Base-by-base conservation (phyloP, 2,113 vertebrate species). In the Rhynchopsitta pachyrhyncha region DNA sequence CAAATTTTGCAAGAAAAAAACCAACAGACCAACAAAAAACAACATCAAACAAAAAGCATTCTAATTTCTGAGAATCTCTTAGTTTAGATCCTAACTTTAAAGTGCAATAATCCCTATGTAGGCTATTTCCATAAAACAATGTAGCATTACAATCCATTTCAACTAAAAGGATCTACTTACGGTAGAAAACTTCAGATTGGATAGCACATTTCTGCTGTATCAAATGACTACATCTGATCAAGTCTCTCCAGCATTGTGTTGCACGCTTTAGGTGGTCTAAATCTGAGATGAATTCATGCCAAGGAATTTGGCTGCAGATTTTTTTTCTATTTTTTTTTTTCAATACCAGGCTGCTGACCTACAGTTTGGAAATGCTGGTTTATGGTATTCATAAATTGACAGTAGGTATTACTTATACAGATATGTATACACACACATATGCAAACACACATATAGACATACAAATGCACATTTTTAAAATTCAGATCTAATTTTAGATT, bases 301-400 rank as follows among this genome's bases (percentile, higher is more conserved):
- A 41, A 57, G 22, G 24, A 79, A 79, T 71, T 76, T 85, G 31
- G 10, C 33, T 82, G 18, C 12, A 33, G 27, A 13, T 42, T n/a
- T 12, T 52, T 59, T 35, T 31, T 0, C 8, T 37, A 6, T 50
- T 46, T 47, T 52, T 37, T 10, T 52, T 53, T 35, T 31, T 0
- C 7, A 63, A 39, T 68, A 64, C 11, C 47, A 76, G 25, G 4
- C 42, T 82, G 20, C 39, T 64, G 13, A n/a, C 55, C 27, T 14
- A 16, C 85, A 69, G 35, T 62, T 52, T 69, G 24, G 42, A 91
- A 87, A 35, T 44, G 20, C 13, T 73, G 20, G 1, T 68, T 88
- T 89, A 44, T 1, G 8, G 2, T 63, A 27, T 24, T 59, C 15
- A 35, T 49, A 78, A 81, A 68, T 1, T 50, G 77, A 39, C 49